Conservation (phyloP, 2,797 vertebrate genomes). For the Telmatherina bonti region DNA sequence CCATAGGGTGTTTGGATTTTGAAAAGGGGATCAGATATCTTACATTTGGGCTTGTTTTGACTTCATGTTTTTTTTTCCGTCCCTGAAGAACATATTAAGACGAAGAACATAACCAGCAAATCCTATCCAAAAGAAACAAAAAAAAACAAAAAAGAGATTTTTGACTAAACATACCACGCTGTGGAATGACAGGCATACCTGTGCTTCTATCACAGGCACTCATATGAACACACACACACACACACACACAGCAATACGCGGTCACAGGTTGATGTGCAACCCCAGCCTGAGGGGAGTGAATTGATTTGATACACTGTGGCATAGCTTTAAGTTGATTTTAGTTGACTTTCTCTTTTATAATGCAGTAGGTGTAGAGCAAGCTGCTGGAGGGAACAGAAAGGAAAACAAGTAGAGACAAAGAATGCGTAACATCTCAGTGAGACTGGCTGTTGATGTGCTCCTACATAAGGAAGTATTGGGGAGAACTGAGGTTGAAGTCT, state of each 20-base stretch:
- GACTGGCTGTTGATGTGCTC: slow-evolving; percentile 51
- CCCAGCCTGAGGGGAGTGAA: slow-evolving; percentile 20
- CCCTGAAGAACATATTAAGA: too few relatives aligned
- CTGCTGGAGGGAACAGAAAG: slow-evolving; percentile 7
- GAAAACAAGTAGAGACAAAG: slow-evolving; percentile 28
- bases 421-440: slow-evolving; percentile 31
- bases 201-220: background rate
- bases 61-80: too few relatives aligned
- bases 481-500: slow-evolving; percentile 41
- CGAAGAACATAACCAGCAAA: background rate
- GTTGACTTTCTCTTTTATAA: slow-evolving; percentile 39
- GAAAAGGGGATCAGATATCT: too few relatives aligned
- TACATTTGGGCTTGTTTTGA: background rate
- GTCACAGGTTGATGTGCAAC: slow-evolving; percentile 38
- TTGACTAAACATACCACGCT: background rate
- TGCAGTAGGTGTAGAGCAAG: slow-evolving; percentile 37
- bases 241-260: slow-evolving; percentile 15
- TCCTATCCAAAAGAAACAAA: background rate
- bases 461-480: slow-evolving; percentile 49
- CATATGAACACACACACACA: slow-evolving; percentile 1
- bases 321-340: slow-evolving; percentile 36
- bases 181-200: background rate
- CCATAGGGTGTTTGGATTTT: background rate
- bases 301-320: slow-evolving; percentile 44
- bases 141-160: background rate